Base-by-base conservation (phyloP, 1,140 invertebrate species). In the Lethrus apterus region DNA sequence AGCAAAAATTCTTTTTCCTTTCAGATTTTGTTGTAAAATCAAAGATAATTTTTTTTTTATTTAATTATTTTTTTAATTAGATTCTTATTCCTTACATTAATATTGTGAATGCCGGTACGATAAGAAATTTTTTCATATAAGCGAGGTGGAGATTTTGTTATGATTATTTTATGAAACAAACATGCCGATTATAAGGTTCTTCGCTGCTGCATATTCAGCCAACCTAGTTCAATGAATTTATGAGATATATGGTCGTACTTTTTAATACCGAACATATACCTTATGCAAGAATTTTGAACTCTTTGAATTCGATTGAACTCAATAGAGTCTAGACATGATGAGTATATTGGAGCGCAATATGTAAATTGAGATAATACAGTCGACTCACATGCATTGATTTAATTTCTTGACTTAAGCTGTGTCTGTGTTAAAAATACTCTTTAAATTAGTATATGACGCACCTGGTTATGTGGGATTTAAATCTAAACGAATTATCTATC, bases 271-370 rank as follows among this genome's bases (percentile, higher is more conserved):
- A 15, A 44, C 8, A 44, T 32, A 32, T 32, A 44, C 13, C 29
- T n/a, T 9, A 44, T 15, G 26, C 42, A 44, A 13, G 24, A 31
- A 32, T 44, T 44, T 19, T 44, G 42, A 44, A 44, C 21, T 13
- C 24, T n/a, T 26, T 44, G 42, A 13, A 44, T 32, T 31, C 42
- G 23, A 11, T 15, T n/a, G 10, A 15, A 17, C 9, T 31, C 24
- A 19, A 10, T 8, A 29, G 10, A n/a, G 15, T 32, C 19, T n/a
- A 44, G 15, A 17, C 42, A 44, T 23, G 24, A 18, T 10, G 9
- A 13, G 29, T 32, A 44, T 9, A 44, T 10, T 14, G 10, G n/a
- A 31, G 31, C 17, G 19, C 24, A n/a, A 44, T 32, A 44, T n/a
- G n/a, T 31, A 18, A 44, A 32, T 38, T 13, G n/a, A 10, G 32